Base-by-base conservation (phyloP, 2,113 vertebrate genomes). In the Lates calcarifer region DNA sequence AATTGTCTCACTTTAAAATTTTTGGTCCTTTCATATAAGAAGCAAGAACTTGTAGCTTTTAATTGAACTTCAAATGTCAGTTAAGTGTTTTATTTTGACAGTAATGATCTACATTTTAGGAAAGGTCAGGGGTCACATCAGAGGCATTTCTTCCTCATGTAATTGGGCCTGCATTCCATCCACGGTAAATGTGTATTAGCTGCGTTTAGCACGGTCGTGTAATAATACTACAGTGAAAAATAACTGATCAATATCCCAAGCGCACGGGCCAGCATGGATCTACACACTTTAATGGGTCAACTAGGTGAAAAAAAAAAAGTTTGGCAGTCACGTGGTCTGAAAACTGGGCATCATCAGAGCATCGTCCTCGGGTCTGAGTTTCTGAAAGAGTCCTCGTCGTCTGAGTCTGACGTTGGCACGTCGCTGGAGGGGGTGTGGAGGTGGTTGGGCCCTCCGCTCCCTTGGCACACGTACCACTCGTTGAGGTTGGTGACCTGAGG, bases 391-490 rank as follows among this genome's bases (percentile, higher is more conserved):
- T 97, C 97, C 67, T 98, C 97, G 0, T 96, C 97, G 63, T 98
- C 97, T 4, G 97, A 97, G 17, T 97, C 95, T 0, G 98, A 97
- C 62, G 97, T 97, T 63, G 95, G 91, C 88, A 94, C 94, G 0
- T 97, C 96, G 90, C 97, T 98, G 90, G 97, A 96, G 69, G 98
- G 96, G 17, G 96, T 96, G 88, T 96, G 97, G 58, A 98, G 95
- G 92, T 96, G 96, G 84, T 96, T 96, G 62, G 96, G 94, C 0
- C 90, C 96, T 0, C 95, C 97, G 68, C 95, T 96, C 18, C 97
- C 97, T 89, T 99, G 97, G 92, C 97, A 98, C 79, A 98, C 97
- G 33, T 99, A 99, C 97, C 98, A 99, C 95, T 99, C 98, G 71
- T 97, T 99, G 92, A 99, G 97, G 94, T 99, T 97, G 92, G 96